A percentile compares a stretch with the other conserved stretches of the same genome.
Evolutionary conservation across 2,113 vertebrate genomes (phyloP).

Genomic region (Trogon melanurus): DNA sequence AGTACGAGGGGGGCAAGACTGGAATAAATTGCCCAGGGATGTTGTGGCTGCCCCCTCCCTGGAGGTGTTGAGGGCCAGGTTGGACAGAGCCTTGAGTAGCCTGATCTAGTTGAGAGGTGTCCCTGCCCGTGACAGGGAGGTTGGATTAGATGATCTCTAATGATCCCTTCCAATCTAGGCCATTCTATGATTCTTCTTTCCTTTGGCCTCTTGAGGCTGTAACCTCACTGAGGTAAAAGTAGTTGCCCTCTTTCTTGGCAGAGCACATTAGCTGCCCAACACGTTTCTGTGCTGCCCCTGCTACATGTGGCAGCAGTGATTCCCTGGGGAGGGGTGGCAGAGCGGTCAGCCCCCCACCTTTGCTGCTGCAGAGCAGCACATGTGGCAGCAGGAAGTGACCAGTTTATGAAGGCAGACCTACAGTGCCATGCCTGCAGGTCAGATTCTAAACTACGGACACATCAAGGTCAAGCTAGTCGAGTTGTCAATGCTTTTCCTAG

Average conservation of each 20-base stretch:
- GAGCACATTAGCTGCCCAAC: fast-evolving
- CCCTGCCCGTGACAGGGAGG: no score
- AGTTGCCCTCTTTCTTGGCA: background rate
- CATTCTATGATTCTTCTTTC: background rate
- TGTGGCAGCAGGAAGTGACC: fast-evolving
- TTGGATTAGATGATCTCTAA: no score
- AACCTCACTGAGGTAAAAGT: background rate
- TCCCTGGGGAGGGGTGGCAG: background rate
- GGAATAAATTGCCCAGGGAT: no score
- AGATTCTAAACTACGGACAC: background rate
- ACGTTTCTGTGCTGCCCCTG: background rate
- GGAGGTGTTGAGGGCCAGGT: no score
- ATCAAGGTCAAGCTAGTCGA: background rate
- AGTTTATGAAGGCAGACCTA: background rate
- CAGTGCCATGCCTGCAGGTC: background rate
- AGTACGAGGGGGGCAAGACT: no score
- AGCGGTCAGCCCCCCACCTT: background rate
- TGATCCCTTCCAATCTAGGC: no score
- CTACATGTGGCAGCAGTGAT: fast-evolving
- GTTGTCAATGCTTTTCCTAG: background rate
- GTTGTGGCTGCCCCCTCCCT: no score
- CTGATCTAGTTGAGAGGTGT: no score
- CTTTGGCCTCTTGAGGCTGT: background rate
- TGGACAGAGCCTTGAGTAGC: no score
- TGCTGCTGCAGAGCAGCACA: background rate